These are phyloP conservation scores for Conus canariensis DNA, from an alignment of 2,888 invertebrate species.

Conservation along the genomic window DNA sequence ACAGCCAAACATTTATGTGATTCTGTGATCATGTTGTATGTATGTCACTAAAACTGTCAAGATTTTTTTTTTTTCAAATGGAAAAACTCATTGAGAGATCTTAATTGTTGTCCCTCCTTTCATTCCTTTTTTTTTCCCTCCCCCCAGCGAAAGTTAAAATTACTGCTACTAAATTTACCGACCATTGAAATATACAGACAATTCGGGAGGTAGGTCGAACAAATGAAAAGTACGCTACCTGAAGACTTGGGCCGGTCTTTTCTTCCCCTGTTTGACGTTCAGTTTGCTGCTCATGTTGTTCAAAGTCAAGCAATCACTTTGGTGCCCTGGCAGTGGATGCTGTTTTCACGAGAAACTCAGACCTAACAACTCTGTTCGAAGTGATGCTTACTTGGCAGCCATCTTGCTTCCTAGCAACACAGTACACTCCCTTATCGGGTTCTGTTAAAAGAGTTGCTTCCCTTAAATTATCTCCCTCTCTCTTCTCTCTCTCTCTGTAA, in stretches of 20 bases:
- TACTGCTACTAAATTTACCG: too few species aligned
- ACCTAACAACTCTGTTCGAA: background rate
- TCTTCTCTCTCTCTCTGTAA: background rate
- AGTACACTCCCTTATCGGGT: background rate
- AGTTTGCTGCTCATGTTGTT: constrained; percentile 61
- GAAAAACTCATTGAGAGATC: too few species aligned
- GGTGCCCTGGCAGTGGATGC: background rate
- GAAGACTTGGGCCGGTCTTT: constrained; percentile 50
- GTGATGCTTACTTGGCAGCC: constrained; percentile 34
- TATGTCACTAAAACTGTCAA: too few species aligned
- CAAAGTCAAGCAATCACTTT: background rate
- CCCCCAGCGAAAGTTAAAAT: too few species aligned
- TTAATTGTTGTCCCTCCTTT: too few species aligned
- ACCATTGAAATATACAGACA: too few species aligned
- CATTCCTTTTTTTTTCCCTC: too few species aligned
- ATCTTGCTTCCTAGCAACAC: constrained; percentile 49
- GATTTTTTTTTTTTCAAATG: too few species aligned
- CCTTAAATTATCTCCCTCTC: background rate
- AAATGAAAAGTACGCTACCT: background rate
- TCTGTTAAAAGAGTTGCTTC: constrained; percentile 9
- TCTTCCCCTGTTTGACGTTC: constrained; percentile 55
- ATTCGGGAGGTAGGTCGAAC: too few species aligned
- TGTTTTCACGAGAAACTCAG: background rate
- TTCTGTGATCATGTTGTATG: too few species aligned
- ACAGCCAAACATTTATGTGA: too few species aligned